phyloP scores from a whole-genome alignment of 2,888 invertebrate genomes.

The Aethes cnicana region DNA sequence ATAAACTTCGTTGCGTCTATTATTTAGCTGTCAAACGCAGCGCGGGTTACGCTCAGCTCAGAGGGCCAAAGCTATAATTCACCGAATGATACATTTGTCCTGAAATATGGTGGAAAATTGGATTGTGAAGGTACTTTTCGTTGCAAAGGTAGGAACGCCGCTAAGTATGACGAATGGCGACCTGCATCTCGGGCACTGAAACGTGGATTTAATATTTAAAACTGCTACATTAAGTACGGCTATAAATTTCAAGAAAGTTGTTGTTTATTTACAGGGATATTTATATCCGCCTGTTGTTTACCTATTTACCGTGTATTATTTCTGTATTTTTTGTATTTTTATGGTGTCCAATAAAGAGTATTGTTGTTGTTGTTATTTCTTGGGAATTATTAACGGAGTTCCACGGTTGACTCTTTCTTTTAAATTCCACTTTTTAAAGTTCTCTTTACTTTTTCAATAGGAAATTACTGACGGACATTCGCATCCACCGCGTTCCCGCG shows the following conservation, averaged over 20 bases:
- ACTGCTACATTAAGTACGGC: constrained; percentile 1
- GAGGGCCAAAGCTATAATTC: constrained; percentile 1
- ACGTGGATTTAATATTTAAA: constrained; percentile 20
- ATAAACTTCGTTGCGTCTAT: constrained; percentile 41
- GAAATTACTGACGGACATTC: no score
- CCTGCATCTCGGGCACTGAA: background rate
- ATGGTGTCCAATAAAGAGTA: no score
- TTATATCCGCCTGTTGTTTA: no score
- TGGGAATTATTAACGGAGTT: no score
- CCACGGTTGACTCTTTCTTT: no score
- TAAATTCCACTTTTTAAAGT: no score
- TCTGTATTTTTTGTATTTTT: no score
- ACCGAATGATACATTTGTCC: constrained; percentile 28
- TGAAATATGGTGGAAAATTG: constrained; percentile 23
- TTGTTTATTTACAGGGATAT: background rate
- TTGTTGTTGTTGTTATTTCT: no score
- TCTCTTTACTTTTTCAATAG: no score
- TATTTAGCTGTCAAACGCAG: constrained; percentile 52
- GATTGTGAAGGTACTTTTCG: background rate
- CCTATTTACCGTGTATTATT: no score
- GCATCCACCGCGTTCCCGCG: no score
- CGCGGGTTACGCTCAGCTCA: constrained; percentile 14
- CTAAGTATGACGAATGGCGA: constrained; percentile 22
- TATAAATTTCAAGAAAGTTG: constrained; percentile 14
- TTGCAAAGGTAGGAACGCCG: constrained; percentile 2